Conservation (phyloP, 2,888 invertebrate species). For the Hoplodrina ambigua region DNA sequence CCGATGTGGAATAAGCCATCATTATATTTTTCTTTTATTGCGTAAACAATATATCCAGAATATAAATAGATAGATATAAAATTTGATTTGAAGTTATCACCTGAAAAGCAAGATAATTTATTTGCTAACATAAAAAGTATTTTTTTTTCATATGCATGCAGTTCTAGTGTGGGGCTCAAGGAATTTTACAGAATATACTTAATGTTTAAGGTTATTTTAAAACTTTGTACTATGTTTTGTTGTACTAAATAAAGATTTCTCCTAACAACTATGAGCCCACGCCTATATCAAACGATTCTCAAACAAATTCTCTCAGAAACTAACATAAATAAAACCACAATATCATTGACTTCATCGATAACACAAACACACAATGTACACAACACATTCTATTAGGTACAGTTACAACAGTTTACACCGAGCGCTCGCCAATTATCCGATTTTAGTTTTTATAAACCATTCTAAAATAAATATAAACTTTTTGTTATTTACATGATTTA, state of each 20-base stretch:
- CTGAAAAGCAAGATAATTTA: too few relatives aligned
- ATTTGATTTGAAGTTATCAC: too few relatives aligned
- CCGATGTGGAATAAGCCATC: conserved; percentile 24
- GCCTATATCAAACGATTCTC: neutral
- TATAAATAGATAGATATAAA: neutral
- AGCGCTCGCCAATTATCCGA: conserved; percentile 35
- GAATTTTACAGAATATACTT: too few relatives aligned
- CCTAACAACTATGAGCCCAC: neutral
- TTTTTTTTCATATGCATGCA: too few relatives aligned
- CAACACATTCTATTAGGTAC: conserved; percentile 9
- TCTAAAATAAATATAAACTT: conserved; percentile 33
- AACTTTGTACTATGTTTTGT: neutral
- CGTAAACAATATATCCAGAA: conserved; percentile 21
- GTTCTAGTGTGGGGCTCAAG: too few relatives aligned
- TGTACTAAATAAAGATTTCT: neutral
- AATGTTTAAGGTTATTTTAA: neutral
- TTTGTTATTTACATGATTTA: conserved; percentile 46
- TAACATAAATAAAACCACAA: conserved; percentile 29
- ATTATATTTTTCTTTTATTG: conserved; percentile 29
- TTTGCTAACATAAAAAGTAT: too few relatives aligned
- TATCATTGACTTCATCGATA: conserved; percentile 31
- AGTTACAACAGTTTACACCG: conserved; percentile 16
- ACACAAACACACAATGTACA: conserved; percentile 1
- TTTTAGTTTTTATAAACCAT: conserved; percentile 38
- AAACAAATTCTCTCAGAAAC: conserved; percentile 13